These are phyloP conservation scores for Thalassoma bifasciatum DNA, from an alignment of 2,113 vertebrate species.

Conservation along the genomic window DNA sequence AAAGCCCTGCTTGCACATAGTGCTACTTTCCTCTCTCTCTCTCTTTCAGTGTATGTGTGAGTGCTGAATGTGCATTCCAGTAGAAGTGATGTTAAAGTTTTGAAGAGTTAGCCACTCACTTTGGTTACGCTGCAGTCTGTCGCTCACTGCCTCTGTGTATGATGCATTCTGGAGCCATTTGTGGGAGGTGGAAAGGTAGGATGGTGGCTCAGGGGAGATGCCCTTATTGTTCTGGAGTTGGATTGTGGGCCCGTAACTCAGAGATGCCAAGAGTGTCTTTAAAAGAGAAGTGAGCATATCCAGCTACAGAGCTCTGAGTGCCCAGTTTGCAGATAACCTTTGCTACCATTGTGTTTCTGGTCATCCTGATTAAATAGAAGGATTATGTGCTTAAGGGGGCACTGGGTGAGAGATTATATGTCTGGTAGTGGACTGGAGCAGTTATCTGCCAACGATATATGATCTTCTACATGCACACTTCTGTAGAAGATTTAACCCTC, in stretches of 20 bases:
- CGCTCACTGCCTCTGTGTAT: slow-evolving; percentile 2
- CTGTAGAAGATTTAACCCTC: neutral
- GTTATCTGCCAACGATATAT: neutral
- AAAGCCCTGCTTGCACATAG: slow-evolving; percentile 15
- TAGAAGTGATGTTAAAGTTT: slow-evolving; percentile 16
- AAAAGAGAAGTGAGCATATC: slow-evolving; percentile 9
- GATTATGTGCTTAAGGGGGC: slow-evolving; percentile 32
- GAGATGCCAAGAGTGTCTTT: neutral
- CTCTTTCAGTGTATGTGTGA: no score
- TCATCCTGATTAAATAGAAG: slow-evolving; percentile 17
- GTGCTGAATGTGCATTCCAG: slow-evolving; percentile 39
- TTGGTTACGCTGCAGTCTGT: neutral
- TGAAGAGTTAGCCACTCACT: slow-evolving; percentile 5
- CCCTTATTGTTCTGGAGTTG: neutral
- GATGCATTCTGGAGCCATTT: slow-evolving; percentile 4
- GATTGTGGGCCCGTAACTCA: neutral
- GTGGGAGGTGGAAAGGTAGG: neutral
- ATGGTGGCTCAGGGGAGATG: neutral
- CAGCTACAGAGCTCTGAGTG: neutral
- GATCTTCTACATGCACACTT: neutral
- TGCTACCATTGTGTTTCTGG: slow-evolving; percentile 14
- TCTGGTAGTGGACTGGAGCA: slow-evolving; percentile 17
- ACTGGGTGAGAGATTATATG: slow-evolving; percentile 18
- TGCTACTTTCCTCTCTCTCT: neutral
- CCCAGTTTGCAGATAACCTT: neutral